A percentile compares a stretch with the other conserved stretches of the same genome.
phyloP scores from a whole-genome alignment of 2,113 vertebrate genomes.

The Solea senegalensis region DNA sequence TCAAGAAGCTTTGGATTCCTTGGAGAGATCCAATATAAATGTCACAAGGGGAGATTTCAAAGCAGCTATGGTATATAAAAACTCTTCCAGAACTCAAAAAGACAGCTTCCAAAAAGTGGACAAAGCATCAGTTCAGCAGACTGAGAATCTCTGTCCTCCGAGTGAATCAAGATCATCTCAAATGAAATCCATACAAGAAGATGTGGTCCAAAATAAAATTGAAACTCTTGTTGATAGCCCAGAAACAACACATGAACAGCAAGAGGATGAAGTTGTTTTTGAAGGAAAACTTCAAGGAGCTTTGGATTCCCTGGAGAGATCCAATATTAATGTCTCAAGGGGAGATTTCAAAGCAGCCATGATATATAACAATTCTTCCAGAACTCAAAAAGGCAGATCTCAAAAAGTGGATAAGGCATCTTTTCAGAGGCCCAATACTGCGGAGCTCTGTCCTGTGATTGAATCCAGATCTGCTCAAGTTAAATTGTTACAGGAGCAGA shows the following conservation, averaged over 20 bases:
- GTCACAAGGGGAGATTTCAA: constrained; percentile 88
- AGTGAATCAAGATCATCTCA: constrained; percentile 77
- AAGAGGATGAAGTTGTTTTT: constrained; percentile 83
- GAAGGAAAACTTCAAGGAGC: constrained; percentile 85
- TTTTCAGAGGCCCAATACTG: constrained; percentile 49
- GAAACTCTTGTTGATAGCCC: neutral
- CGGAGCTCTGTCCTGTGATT: constrained; percentile 62
- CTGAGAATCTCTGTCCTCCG: constrained; percentile 20
- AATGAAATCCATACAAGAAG: constrained; percentile 68
- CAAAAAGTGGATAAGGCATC: constrained; percentile 66
- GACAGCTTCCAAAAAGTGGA: constrained; percentile 70
- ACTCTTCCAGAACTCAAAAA: constrained; percentile 78
- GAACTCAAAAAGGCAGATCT: constrained; percentile 71
- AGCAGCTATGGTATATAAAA: constrained; percentile 88
- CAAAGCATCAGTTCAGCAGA: constrained; percentile 47
- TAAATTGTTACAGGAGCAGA: constrained; percentile 66
- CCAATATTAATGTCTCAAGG: constrained; percentile 87
- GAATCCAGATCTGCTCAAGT: constrained; percentile 80
- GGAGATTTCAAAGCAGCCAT: constrained; percentile 89
- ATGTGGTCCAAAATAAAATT: neutral
- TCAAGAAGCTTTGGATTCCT: constrained; percentile 84
- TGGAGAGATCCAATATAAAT: constrained; percentile 89
- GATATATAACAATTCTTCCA: constrained; percentile 86
- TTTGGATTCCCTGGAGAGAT: constrained; percentile 86
- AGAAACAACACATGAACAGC: constrained; percentile 45